phyloP scores from a whole-genome alignment of 2,797 vertebrate genomes.

The Leuciscus waleckii region DNA sequence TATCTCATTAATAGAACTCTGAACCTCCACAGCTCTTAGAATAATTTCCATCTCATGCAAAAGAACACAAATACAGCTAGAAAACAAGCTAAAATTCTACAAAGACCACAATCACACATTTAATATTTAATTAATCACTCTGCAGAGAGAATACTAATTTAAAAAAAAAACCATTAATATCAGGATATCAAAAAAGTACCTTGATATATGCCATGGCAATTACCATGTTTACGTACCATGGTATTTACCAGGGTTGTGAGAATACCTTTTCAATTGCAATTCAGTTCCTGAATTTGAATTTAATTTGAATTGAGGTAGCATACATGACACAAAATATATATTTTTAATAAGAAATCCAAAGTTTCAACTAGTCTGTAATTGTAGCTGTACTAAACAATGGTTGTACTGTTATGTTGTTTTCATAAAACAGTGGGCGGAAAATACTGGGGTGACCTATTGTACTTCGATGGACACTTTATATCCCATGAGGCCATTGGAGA shows the following conservation, averaged over 20 bases:
- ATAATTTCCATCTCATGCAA: conserved; percentile 1
- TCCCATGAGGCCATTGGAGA: not conserved
- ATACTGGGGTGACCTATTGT: not conserved
- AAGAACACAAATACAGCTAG: not conserved
- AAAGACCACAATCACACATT: not conserved
- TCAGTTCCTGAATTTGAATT: not conserved
- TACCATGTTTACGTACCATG: not conserved
- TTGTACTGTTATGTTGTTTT: no score
- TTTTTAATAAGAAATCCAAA: not conserved
- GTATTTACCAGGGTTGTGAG: not conserved
- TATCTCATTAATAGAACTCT: conserved; percentile 32
- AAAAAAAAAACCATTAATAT: not conserved
- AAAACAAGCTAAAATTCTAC: not conserved
- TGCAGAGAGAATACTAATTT: not conserved
- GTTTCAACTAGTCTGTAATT: no score
- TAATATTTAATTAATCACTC: not conserved
- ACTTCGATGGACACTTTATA: not conserved
- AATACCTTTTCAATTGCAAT: not conserved
- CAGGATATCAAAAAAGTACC: not conserved
- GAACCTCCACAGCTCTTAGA: conserved; percentile 10
- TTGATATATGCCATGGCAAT: not conserved
- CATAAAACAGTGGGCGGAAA: not conserved
- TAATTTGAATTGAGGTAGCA: not conserved
- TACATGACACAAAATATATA: not conserved
- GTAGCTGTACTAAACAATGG: no score